Base-by-base conservation (phyloP, 1,140 invertebrate genomes). In the Araneus ventricosus region DNA sequence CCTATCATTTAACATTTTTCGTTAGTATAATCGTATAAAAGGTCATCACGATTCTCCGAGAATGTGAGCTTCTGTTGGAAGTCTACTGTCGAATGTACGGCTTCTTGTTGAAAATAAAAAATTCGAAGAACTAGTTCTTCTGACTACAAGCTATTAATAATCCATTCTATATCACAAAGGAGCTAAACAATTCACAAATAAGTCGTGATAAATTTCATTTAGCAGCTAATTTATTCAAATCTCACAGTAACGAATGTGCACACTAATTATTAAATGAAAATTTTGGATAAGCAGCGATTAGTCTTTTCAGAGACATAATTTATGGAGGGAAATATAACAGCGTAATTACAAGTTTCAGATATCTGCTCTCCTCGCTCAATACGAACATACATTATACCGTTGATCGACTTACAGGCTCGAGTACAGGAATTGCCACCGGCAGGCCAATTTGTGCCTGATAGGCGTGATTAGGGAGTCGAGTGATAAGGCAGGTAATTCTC, bases 251-350 rank as follows among this genome's bases (percentile, higher is more conserved):
- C 34, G 30, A 14, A 75, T 75, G 30, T 37, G 30, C 70, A 34
- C 30, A 34, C 27, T 75, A 75, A 75, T 75, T 75, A 75, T 37
- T 75, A 34, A 75, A 75, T 75, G 70, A 75, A 75, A 75, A 37
- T 75, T 75, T 75, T 75, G 70, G 34, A 75, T 75, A 27, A 75
- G 30, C 34, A 20, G 14, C 70, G 30, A 75, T 75, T 75, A 34
- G 70, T 75, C 70, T 34, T 75, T 37, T 34, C 70, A 37, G 34
- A 37, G 70, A 30, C 37, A 75, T 75, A 75, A 75, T 75, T 75
- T 75, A 34, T 34, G 0, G 34, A 75, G 30, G 17, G 20, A 75
- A 37, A 75, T 75, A 75, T 75, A 75, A 22, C 70, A 37, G 30
- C 30, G 27, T 75, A 75, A 75, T 75, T 75, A 75, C 17, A 75